phyloP scores from a whole-genome alignment of 2,113 vertebrate genomes.

The Nesoenas mayeri region DNA sequence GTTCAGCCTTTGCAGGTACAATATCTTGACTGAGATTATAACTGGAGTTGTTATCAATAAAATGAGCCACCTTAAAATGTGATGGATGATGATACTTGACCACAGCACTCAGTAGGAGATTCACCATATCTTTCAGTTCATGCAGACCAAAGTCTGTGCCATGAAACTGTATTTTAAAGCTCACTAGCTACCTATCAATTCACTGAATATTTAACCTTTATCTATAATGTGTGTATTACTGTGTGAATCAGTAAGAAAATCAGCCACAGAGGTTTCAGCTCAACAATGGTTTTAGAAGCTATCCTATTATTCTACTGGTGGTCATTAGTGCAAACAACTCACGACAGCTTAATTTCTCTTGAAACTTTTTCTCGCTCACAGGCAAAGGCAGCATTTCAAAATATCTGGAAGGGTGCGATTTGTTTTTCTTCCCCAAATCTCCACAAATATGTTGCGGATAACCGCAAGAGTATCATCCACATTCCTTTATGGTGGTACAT shows the following conservation, averaged over 20 bases:
- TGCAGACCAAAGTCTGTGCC: not conserved
- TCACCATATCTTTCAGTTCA: not conserved
- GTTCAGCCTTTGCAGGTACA: not conserved
- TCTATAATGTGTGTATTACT: not conserved
- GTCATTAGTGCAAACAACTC: conserved; percentile 18
- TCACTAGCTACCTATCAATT: not conserved
- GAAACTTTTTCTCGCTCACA: conserved; percentile 23
- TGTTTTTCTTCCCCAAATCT: conserved; percentile 55
- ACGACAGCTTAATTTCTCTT: conserved; percentile 40
- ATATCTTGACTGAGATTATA: not conserved
- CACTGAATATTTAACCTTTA: not conserved
- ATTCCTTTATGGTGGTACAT: conserved; percentile 32
- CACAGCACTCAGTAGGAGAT: fast-evolving
- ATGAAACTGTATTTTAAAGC: not conserved
- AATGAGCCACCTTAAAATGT: not conserved
- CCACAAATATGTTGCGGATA: conserved; percentile 45
- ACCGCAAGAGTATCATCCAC: not conserved
- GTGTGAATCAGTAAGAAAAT: not conserved
- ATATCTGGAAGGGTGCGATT: conserved; percentile 38
- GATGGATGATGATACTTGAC: not conserved
- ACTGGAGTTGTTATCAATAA: not conserved
- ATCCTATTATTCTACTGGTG: not conserved
- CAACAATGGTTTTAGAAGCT: conserved; percentile 34
- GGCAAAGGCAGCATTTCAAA: conserved; percentile 49
- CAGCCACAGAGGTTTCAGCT: not conserved